These are phyloP conservation scores for Oreonectes daqikongensis DNA, from an alignment of 2,797 vertebrate species.

Conservation along the genomic window DNA sequence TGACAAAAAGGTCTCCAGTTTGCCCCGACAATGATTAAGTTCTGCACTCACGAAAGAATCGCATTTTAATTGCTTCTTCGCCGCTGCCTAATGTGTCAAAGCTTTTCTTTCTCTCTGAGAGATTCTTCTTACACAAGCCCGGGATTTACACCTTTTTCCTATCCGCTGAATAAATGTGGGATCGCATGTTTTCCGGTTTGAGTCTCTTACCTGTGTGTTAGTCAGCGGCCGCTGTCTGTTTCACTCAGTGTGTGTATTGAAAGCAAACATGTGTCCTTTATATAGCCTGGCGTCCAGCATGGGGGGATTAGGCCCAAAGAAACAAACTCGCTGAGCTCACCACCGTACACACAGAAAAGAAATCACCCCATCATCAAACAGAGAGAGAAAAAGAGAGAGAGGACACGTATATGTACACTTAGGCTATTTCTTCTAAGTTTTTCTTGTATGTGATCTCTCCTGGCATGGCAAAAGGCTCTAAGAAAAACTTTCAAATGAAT, in stretches of 20 bases:
- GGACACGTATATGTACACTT: conserved; percentile 10
- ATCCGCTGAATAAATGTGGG: not conserved
- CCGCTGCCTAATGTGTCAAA: conserved; percentile 26
- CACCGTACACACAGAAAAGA: conserved; percentile 76
- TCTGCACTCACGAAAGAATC: conserved; percentile 38
- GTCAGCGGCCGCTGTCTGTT: conserved; percentile 64
- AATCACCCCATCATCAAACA: conserved; percentile 82
- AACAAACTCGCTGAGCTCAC: conserved; percentile 81
- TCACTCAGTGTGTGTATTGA: conserved; percentile 67
- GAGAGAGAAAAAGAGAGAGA: conserved; percentile 57
- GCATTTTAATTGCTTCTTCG: conserved; percentile 56
- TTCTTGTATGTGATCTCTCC: no score
- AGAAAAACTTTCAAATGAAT: no score
- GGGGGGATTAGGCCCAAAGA: conserved; percentile 75
- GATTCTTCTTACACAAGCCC: conserved; percentile 2
- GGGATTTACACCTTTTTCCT: not conserved
- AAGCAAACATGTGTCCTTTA: conserved; percentile 64
- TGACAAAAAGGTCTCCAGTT: conserved; percentile 19
- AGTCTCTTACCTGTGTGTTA: conserved; percentile 74
- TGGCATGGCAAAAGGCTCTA: no score
- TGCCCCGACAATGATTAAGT: not conserved
- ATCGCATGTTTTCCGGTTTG: not conserved
- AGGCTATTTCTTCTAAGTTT: no score
- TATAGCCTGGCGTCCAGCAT: conserved; percentile 73
- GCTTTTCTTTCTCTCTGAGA: conserved; percentile 1